These are phyloP conservation scores for Archocentrus centrarchus DNA, from an alignment of 2,113 vertebrate species.

Conservation along the genomic window DNA sequence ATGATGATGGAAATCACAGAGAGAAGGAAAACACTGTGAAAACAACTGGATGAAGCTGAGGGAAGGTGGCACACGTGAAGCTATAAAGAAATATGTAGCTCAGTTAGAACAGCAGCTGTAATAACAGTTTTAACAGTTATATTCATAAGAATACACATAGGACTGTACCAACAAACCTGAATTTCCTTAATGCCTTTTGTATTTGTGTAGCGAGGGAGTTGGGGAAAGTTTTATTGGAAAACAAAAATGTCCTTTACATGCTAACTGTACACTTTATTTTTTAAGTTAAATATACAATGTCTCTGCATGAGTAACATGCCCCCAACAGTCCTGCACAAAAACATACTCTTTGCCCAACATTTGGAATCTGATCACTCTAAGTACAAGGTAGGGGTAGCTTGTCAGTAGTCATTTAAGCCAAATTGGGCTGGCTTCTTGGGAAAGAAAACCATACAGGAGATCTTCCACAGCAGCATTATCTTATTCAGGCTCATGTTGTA, in stretches of 20 bases:
- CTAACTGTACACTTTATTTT: not conserved
- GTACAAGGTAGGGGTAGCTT: not conserved
- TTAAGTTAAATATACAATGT: not conserved
- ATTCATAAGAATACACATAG: not conserved
- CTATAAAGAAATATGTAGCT: not conserved
- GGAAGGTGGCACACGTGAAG: not conserved
- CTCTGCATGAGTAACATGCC: not conserved
- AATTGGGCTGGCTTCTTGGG: not conserved
- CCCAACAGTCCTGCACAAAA: not conserved
- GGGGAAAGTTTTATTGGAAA: not conserved
- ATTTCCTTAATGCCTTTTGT: not conserved
- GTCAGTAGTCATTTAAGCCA: not conserved
- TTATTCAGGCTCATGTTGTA: not conserved
- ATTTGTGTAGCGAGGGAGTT: not conserved
- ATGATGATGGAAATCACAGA: not conserved
- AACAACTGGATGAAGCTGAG: not conserved
- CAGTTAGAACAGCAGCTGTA: not conserved
- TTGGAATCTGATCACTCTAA: not conserved
- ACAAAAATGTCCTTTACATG: not conserved
- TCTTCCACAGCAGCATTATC: not conserved
- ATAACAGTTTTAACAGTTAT: not conserved
- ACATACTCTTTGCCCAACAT: not conserved
- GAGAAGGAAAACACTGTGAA: not conserved
- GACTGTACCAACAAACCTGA: not conserved
- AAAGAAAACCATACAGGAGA: not conserved